Conservation (phyloP, 2,888 invertebrate genomes). For the Alloscopus bannaensis region DNA sequence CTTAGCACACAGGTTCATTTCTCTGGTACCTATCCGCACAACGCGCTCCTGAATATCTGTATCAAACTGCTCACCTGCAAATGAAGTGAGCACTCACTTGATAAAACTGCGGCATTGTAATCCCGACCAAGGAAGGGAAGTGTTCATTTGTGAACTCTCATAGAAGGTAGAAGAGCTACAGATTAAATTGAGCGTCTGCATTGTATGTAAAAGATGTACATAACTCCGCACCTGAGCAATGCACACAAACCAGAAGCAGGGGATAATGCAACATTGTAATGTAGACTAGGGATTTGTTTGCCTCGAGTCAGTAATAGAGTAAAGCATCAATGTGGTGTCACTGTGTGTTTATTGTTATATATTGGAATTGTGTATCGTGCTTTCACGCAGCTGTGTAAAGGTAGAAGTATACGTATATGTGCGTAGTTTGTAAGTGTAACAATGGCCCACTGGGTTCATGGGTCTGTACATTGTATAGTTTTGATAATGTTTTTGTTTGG, state of each 20-base stretch:
- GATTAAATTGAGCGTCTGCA: neutral
- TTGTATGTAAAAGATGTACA: neutral
- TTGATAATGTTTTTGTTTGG: neutral
- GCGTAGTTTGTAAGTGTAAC: neutral
- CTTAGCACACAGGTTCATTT: neutral
- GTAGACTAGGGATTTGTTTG: neutral
- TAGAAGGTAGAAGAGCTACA: too few species aligned
- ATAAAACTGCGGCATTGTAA: constrained; percentile 26
- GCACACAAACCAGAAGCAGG: neutral
- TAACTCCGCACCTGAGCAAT: neutral
- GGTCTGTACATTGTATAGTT: neutral
- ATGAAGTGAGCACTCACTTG: neutral
- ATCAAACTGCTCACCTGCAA: constrained; percentile 10
- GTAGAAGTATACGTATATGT: neutral
- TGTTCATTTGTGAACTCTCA: neutral
- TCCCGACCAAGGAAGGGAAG: neutral
- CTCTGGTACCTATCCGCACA: neutral
- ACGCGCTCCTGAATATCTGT: neutral
- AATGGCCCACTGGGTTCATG: constrained; percentile 8
- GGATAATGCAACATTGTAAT: constrained; percentile 1
- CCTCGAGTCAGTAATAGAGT: neutral
- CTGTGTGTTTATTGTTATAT: neutral
- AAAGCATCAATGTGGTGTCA: neutral
- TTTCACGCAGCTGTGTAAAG: constrained; percentile 3
- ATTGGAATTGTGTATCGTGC: neutral